phyloP scores from a whole-genome alignment of 2,888 invertebrate species.

The Gortyna flavago region DNA sequence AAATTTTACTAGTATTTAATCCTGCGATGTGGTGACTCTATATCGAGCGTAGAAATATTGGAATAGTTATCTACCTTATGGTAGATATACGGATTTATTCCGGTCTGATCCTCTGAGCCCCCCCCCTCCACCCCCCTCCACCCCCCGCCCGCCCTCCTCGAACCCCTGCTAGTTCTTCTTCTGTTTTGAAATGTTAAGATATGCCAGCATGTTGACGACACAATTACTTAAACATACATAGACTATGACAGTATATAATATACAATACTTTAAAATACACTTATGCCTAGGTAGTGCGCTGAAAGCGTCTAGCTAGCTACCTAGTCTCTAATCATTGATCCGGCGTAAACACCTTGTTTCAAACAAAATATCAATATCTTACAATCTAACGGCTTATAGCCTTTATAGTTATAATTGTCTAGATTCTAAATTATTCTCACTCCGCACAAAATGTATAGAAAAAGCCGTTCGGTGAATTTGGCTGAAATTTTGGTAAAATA shows the following conservation, averaged over 20 bases:
- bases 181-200: no score
- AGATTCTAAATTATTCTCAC: constrained; percentile 3
- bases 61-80: no score
- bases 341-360: neutral
- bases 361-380: constrained; percentile 9
- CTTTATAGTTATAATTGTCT: neutral
- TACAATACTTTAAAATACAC: neutral
- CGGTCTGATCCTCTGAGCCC: no score
- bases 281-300: neutral
- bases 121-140: no score
- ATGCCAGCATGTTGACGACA: neutral
- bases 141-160: no score
- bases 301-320: constrained; percentile 9
- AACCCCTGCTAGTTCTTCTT: no score
- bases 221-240: neutral
- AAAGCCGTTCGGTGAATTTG: no score
- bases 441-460: no score
- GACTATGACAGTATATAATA: neutral
- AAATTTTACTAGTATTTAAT: neutral
- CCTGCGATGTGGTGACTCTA: neutral
- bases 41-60: neutral
- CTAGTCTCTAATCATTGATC: constrained; percentile 11
- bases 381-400: constrained; percentile 11
- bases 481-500: no score
- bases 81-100: no score